Percentiles rank a stretch among this genome's conserved stretches.
Conservation (phyloP, 2,888 invertebrate species). For the Nowickia ferox region DNA sequence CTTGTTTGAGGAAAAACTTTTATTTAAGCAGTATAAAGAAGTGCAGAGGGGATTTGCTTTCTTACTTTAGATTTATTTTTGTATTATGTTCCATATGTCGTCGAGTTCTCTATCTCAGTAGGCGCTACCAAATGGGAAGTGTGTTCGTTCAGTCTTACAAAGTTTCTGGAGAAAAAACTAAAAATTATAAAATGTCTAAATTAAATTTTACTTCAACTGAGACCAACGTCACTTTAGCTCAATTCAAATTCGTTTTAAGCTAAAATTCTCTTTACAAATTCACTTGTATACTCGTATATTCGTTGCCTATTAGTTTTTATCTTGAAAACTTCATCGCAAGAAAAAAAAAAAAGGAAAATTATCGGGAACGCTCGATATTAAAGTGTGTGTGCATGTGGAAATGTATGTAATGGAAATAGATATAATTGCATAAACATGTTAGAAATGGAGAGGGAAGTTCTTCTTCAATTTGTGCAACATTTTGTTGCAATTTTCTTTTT, state of each 20-base stretch:
- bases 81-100: constrained; percentile 29
- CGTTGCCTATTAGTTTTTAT: constrained; percentile 37
- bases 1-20: constrained; percentile 52
- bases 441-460: constrained; percentile 66
- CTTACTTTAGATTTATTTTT: constrained; percentile 29
- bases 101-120: not conserved
- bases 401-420: constrained; percentile 52
- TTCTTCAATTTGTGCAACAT: constrained; percentile 58
- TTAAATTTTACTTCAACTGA: no score
- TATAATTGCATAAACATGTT: constrained; percentile 69
- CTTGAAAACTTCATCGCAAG: constrained; percentile 55
- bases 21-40: not conserved
- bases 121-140: not conserved
- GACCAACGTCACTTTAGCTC: constrained; percentile 3
- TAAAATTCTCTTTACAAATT: not conserved
- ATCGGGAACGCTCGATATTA: constrained; percentile 18
- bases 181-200: not conserved
- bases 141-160: not conserved
- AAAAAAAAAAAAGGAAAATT: constrained; percentile 31
- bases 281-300: constrained; percentile 26
- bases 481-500: constrained; percentile 45
- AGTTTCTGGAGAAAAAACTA: not conserved
- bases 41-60: not conserved
- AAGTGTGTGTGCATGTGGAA: constrained; percentile 6
- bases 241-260: constrained; percentile 3